A percentile compares a stretch with the other conserved stretches of the same genome.
phyloP scores from a whole-genome alignment of 2,113 vertebrate genomes.

The Ammodytes marinus region DNA sequence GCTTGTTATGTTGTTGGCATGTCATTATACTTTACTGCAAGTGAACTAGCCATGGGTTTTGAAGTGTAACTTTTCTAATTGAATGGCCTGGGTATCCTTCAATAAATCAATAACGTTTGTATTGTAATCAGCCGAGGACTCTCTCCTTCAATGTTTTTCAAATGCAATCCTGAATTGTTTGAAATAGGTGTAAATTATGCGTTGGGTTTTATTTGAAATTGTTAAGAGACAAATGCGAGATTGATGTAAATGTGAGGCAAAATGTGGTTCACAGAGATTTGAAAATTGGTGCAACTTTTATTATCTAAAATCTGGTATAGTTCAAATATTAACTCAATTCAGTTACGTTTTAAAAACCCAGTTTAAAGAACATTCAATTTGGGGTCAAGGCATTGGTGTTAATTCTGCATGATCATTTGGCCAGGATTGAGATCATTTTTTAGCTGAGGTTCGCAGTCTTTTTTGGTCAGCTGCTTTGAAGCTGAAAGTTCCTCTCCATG shows the following conservation, averaged over 20 bases:
- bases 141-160: background rate
- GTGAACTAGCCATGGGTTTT: background rate
- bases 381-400: background rate
- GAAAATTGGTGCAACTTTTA: background rate
- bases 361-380: too few relatives aligned
- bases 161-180: background rate
- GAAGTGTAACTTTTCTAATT: background rate
- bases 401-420: background rate
- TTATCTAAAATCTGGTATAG: too few relatives aligned
- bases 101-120: background rate
- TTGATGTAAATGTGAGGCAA: background rate
- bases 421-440: fast-evolving
- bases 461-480: background rate
- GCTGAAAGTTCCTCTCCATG: slow-evolving; percentile 1
- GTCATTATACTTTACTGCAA: background rate
- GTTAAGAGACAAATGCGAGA: background rate
- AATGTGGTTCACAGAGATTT: background rate
- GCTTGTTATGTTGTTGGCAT: background rate
- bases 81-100: background rate
- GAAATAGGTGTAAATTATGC: background rate
- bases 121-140: background rate
- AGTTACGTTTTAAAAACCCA: too few relatives aligned
- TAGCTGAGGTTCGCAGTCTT: background rate
- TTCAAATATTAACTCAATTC: too few relatives aligned
- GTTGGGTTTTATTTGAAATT: background rate